Base-by-base conservation (phyloP, 2,888 invertebrate species). In the Chaetogeoica ovagalla region DNA sequence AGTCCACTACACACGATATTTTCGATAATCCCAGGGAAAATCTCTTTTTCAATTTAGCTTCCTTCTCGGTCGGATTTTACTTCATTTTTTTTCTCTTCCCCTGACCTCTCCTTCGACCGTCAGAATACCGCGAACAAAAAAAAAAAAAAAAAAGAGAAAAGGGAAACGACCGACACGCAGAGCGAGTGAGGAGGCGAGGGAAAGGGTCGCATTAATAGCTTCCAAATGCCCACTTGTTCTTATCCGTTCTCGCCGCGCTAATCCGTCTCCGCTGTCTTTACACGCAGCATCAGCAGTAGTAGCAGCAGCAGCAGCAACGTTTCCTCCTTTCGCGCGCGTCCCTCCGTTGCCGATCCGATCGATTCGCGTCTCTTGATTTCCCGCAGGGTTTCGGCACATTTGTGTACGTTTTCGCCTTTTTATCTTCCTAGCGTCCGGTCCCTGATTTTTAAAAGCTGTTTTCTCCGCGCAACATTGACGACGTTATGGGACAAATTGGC, bases 161-260 rank as follows among this genome's bases (percentile, higher is more conserved):
- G n/a, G 62, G 74, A 62, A 37, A 73, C 55, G 37, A 65, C 52
- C 23, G 57, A 39, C 21, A n/a, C 57, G 39, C 30, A 39, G 43
- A 57, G 30, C 30, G 39, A 9, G 48, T 43, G 43, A 55, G 55
- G 57, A 7, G 6, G 43, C 39, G 62, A 63, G 62, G 65, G 57
- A 66, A 73, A 60, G 60, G 81, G 68, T 75, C 66, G 48, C 57
- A 68, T 75, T 75, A 75, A 75, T 75, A 75, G 66, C 59, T 68
- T 75, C 43, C 57, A 66, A 77, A 73, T 73, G 71, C 55, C 73
- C 82, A 82, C 76, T 62, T 65, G 74, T 74, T 79, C 55, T 79
- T 75, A 65, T 81, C 63, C 76, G 55, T 68, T 55, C 37, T 81
- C 79, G 55, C n/a, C 60, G 55, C 55, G 55, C 73, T 69, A 82